Evolutionary conservation across 2,113 vertebrate genomes (phyloP).

Genomic region (Macaca nemestrina): DNA sequence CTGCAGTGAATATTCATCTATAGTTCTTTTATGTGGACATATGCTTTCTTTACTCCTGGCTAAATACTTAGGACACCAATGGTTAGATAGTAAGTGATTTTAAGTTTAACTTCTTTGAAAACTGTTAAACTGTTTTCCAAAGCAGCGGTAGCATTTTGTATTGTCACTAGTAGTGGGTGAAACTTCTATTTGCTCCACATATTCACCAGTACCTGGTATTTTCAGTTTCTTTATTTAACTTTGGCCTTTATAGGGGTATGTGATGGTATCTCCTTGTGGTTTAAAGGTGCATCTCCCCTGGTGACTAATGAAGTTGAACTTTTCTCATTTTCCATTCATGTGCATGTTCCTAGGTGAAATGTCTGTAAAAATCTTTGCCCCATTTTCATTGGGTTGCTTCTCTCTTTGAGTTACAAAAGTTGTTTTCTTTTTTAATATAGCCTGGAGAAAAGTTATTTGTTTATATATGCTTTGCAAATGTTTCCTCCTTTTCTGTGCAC

Average conservation of each 20-base stretch:
- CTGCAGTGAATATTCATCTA: neutral
- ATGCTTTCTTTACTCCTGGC: neutral
- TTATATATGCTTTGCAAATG: neutral
- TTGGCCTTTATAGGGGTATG: neutral
- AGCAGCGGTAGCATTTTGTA: neutral
- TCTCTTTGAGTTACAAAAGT: neutral
- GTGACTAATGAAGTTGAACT: accelerated
- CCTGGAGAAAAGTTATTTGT: neutral
- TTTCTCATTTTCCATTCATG: neutral
- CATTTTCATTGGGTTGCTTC: neutral
- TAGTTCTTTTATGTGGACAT: neutral
- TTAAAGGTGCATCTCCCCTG: neutral
- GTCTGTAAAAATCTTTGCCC: neutral
- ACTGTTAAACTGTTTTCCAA: neutral
- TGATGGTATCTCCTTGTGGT: neutral
- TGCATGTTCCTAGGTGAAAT: neutral
- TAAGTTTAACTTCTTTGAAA: neutral
- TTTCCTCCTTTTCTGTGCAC: neutral
- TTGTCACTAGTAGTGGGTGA: neutral
- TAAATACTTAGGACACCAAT: neutral
- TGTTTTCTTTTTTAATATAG: neutral
- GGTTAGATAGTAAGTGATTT: neutral
- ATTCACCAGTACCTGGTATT: neutral
- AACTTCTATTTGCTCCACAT: neutral
- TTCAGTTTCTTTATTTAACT: neutral